Evolutionary conservation across 2,797 vertebrate species (phyloP), one percentile per base, ranked within the genome.

Genomic region (Erpetoichthys calabaricus): DNA sequence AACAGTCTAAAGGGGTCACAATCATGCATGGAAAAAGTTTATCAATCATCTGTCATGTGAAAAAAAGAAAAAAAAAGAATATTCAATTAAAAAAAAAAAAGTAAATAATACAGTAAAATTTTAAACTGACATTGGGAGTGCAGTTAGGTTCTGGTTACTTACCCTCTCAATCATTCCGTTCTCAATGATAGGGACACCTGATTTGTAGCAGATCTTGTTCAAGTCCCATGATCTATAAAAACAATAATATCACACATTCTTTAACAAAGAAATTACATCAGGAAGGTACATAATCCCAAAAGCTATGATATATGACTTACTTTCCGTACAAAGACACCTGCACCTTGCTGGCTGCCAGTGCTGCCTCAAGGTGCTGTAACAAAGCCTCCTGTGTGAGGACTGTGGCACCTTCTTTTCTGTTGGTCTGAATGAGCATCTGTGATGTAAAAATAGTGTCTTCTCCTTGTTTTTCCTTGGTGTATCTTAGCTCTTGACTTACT

Each of bases 151-250:
- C 10, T 6, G 7, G 42, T 4, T 3, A 78, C 91, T 80, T 68
- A 98, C 95, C 84, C 88, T 78, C 66, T 96, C 93, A 1, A 99
- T 96, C 94, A 99, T 98, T 71, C 94, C 89, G 6, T 96, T 95
- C 82, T 99, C 95, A 65, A 98, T 96, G 64, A 98, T 88, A 58
- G 95, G 94, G 49, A 98, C 87, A 62, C 96, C 96, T 0, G 94
- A 97, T 78, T 99, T 99, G 79, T 96, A 98, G 80, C 96, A 99
- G 77, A 99, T 94, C 87, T 99, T 99, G 76, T 99, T 98, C 69
- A 99, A 83, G 83, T 98, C 93, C 96, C 96, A 99, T 1, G 91
- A 94, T 75, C 96, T 99, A 68, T 9, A 60, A 71, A 60, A 61
- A 25, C 60, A 53, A 41, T 41, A 56, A 9, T 59, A 45, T n/a